Conservation (phyloP, 2,888 invertebrate species). For the Orchesella flavescens region DNA sequence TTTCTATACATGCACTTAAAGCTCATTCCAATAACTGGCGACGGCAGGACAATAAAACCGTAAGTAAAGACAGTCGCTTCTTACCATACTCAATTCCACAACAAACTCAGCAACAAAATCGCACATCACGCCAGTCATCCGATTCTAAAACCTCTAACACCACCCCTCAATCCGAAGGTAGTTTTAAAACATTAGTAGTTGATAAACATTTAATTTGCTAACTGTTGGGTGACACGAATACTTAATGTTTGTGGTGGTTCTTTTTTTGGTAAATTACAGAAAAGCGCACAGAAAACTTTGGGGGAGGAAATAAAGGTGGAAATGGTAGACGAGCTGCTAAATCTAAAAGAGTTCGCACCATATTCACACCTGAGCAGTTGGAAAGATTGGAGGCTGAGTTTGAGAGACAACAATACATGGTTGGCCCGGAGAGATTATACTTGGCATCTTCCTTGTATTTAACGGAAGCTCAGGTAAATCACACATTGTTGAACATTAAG, state of each 20-base stretch:
- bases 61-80: conserved; percentile 49
- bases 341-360: conserved; percentile 93
- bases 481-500: not conserved
- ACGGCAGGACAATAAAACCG: conserved; percentile 10
- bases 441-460: conserved; percentile 90
- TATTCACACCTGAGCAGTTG: conserved; percentile 96
- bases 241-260: not conserved
- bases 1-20: too few relatives aligned
- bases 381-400: conserved; percentile 95
- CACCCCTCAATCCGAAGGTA: conserved; percentile 1
- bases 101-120: conserved; percentile 19
- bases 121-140: not conserved
- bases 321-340: conserved; percentile 76
- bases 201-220: too few relatives aligned
- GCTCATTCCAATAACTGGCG: conserved; percentile 43
- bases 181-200: not conserved
- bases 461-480: conserved; percentile 88
- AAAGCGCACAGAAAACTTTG: conserved; percentile 43
- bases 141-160: conserved; percentile 2
- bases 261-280: conserved; percentile 42
- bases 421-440: conserved; percentile 94
- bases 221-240: too few relatives aligned
- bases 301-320: conserved; percentile 2
- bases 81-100: conserved; percentile 36
- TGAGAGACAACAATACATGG: conserved; percentile 97